Evolutionary conservation across 2,797 vertebrate species (phyloP).

Genomic region (Macroramphosus scolopax): DNA sequence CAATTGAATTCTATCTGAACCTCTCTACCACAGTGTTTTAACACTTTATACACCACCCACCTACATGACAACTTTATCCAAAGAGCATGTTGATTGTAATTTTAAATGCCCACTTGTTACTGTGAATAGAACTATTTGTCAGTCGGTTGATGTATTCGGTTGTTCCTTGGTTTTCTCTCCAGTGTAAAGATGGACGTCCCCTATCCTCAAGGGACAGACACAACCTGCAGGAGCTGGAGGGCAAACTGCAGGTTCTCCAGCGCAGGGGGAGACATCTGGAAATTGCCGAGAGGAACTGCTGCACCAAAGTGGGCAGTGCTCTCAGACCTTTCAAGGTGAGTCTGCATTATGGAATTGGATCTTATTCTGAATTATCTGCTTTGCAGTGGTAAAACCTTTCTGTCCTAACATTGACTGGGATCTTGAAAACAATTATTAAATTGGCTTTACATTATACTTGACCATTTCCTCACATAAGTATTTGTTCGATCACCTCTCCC

Average conservation of each 20-base stretch:
- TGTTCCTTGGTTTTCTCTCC: constrained; percentile 6
- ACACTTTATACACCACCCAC: neutral
- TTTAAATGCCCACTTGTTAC: constrained; percentile 7
- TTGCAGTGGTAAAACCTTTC: neutral
- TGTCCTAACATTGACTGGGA: no score
- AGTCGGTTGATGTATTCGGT: constrained; percentile 3
- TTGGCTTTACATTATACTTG: no score
- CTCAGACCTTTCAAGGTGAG: constrained; percentile 91
- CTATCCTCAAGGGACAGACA: constrained; percentile 86
- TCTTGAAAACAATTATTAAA: no score
- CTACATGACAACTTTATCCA: constrained; percentile 2
- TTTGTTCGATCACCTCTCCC: no score
- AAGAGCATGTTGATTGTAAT: constrained; percentile 6
- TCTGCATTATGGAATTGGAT: constrained; percentile 34
- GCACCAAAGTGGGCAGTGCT: constrained; percentile 87
- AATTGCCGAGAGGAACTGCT: constrained; percentile 90
- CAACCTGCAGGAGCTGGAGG: constrained; percentile 87
- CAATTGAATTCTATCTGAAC: no score
- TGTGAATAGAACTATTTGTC: neutral
- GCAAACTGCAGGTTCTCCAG: constrained; percentile 83
- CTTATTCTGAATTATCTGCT: constrained; percentile 6
- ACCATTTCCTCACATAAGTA: no score
- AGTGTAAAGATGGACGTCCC: constrained; percentile 94
- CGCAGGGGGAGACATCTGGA: constrained; percentile 89
- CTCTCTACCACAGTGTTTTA: neutral